These are phyloP conservation scores for Monarcha castaneiventris DNA, from an alignment of 2,113 vertebrate genomes.

Conservation along the genomic window DNA sequence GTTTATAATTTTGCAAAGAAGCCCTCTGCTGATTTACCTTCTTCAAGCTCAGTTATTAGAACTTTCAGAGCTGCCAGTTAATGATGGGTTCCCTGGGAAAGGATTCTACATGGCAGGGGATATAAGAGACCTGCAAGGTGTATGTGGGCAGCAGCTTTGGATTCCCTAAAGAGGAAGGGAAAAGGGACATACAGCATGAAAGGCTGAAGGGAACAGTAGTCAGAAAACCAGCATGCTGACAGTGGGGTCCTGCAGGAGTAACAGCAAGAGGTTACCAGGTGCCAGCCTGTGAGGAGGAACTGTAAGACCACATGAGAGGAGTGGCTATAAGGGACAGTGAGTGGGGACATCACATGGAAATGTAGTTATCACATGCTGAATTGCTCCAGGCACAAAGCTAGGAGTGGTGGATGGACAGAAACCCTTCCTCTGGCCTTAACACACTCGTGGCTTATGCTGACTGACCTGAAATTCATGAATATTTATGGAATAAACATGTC, in stretches of 20 bases:
- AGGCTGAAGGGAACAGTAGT: not conserved
- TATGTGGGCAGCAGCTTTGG: not conserved
- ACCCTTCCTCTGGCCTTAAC: not conserved
- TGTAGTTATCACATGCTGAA: not conserved
- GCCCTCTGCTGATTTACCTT: not conserved
- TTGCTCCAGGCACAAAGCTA: not conserved
- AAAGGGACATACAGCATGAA: not conserved
- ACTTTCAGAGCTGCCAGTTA: not conserved
- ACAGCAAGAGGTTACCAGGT: not conserved
- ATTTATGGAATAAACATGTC: not conserved
- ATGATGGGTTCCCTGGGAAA: not conserved
- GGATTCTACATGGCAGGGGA: accelerated
- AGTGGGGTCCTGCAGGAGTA: not conserved
- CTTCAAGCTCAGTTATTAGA: not conserved
- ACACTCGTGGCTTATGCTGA: not conserved
- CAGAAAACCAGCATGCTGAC: not conserved
- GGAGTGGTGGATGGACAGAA: not conserved
- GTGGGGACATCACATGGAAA: not conserved
- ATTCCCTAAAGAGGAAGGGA: not conserved
- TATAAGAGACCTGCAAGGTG: not conserved
- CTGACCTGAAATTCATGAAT: not conserved
- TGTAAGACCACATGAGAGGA: not conserved
- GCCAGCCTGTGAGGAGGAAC: not conserved
- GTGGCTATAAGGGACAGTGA: not conserved
- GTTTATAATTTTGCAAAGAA: not conserved